phyloP scores from a whole-genome alignment of 1,140 invertebrate species.

The Bathynomus jamesi region DNA sequence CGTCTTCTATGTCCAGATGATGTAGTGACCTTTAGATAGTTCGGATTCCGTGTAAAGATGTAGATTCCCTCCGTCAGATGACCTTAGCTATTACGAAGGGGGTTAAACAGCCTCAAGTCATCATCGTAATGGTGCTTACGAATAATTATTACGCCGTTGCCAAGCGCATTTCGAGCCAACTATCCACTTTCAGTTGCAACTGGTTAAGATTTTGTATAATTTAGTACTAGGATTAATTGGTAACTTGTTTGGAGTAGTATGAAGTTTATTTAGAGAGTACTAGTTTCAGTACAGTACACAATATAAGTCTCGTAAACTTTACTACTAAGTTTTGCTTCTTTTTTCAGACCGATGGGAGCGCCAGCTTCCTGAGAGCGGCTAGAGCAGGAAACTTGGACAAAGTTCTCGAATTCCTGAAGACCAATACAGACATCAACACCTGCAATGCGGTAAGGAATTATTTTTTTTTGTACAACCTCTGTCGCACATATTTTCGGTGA shows the following conservation, averaged over 20 bases:
- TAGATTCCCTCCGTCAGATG: too few relatives aligned
- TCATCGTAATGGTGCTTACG: too few relatives aligned
- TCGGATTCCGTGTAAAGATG: too few relatives aligned
- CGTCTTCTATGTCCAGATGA: too few relatives aligned
- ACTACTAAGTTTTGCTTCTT: constrained; percentile 15
- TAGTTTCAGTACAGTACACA: background rate
- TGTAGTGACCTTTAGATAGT: too few relatives aligned
- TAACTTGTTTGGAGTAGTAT: constrained; percentile 2
- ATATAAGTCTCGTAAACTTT: background rate
- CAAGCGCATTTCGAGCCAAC: too few relatives aligned
- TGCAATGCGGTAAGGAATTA: constrained; percentile 96
- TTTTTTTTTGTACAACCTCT: too few relatives aligned
- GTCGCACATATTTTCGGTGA: too few relatives aligned
- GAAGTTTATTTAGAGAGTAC: constrained; percentile 1
- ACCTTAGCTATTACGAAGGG: too few relatives aligned
- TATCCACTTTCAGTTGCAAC: too few relatives aligned
- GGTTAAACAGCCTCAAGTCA: too few relatives aligned
- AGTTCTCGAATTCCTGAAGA: constrained; percentile 91
- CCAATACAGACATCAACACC: constrained; percentile 95
- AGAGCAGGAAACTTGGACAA: constrained; percentile 95
- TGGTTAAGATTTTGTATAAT: background rate
- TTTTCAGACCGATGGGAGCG: constrained; percentile 53
- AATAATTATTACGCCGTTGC: too few relatives aligned
- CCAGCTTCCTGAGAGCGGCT: constrained; percentile 82
- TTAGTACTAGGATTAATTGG: constrained; percentile 1